Percentiles rank a stretch among this genome's conserved stretches.
Conservation (phyloP, 2,797 vertebrate species). For the Geotrypetes seraphini region DNA sequence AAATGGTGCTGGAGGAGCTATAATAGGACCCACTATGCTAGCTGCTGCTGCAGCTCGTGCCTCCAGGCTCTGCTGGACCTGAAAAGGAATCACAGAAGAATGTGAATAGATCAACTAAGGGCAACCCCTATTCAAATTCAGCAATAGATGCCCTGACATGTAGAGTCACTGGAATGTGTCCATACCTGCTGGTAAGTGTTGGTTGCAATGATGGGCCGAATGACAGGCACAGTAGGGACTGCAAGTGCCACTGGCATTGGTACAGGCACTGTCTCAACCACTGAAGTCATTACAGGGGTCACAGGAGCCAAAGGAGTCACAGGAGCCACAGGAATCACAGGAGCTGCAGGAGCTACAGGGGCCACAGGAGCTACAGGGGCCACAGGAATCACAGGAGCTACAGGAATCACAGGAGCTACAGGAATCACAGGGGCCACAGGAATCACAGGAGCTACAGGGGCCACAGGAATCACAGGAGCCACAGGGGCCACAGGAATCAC, state of each 20-base stretch:
- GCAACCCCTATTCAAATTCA: not conserved
- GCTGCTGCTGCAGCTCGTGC: conserved; percentile 70
- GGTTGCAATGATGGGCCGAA: conserved; percentile 78
- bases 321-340: no score
- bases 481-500: conserved; percentile 39
- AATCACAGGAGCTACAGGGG: conserved; percentile 38
- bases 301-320: conserved; percentile 32
- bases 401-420: conserved; percentile 29
- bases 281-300: conserved; percentile 19
- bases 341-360: no score
- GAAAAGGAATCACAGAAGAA: not conserved
- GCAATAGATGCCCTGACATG: not conserved
- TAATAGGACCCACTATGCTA: conserved; percentile 56
- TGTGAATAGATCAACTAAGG: not conserved
- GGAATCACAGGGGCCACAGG: conserved; percentile 48
- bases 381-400: conserved; percentile 39
- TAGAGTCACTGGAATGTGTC: not conserved
- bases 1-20: conserved; percentile 67
- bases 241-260: conserved; percentile 55
- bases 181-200: conserved; percentile 83
- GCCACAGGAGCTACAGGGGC: conserved; percentile 40
- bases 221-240: conserved; percentile 48
- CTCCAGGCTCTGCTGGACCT: conserved; percentile 86
- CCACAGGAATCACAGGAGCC: conserved; percentile 34
- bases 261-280: conserved; percentile 49